Base-by-base conservation (phyloP, 2,113 vertebrate genomes). In the Eidolon helvum region DNA sequence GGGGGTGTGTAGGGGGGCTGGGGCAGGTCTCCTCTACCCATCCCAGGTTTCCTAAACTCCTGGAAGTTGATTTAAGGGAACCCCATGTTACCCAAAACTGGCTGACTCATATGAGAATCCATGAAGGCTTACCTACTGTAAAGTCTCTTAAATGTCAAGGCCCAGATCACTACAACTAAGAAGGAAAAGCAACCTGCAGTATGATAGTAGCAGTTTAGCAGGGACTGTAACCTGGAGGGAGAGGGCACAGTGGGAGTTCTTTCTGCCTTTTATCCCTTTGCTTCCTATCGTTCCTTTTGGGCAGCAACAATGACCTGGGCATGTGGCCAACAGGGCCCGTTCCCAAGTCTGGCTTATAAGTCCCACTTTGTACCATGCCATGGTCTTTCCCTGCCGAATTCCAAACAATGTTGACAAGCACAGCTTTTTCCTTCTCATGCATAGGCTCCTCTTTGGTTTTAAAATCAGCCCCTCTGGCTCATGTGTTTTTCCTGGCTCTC, bases 261-360 rank as follows among this genome's bases (percentile, higher is more conserved):
- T 35, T 68, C 30, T 50, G 24, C 69, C 48, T 53, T 71, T 40
- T 28, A 6, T 26, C 4, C 57, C 53, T n/a, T 33, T 40, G 40
- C 93, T 96, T 79, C 90, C 74, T 87, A 30, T 93, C 66, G 93
- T 48, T 80, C 97, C 57, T 90, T 94, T 69, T 59, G 87, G 69
- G 74, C 75, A 63, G n/a, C 3, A 16, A 57, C 61, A 83, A 22
- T 33, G 57, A 66, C 75, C 77, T 30, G 21, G 40, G 65, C 26
- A 22, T 79, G 33, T 11, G 26, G 35, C 71, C 21, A 7, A 12
- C 30, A 33, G 53, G 48, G 40, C 43, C 72, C 1, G 0, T 82
- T 75, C 93, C 68, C 38, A 57, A 43, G 3, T 26, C 35, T 92
- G 28, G 85, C 86, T 71, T 55, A 4, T 83, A 22, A 78, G 40